phyloP scores from a whole-genome alignment of 2,797 vertebrate genomes.

The Gallinago stenura region DNA sequence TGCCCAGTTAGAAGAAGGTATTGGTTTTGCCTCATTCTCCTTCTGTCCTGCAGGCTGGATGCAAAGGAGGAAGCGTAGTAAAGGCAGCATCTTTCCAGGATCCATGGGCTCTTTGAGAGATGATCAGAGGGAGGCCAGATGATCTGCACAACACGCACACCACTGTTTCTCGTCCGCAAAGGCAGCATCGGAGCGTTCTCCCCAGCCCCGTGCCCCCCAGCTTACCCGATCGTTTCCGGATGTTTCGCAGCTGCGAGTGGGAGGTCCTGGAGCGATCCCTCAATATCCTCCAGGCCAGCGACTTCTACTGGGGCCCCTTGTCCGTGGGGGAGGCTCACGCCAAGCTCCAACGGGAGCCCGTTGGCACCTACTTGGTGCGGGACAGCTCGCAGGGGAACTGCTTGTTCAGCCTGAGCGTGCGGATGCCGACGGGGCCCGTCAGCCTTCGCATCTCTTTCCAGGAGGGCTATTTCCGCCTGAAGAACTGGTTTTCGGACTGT shows the following conservation, averaged over 20 bases:
- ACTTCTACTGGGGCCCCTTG: conserved; percentile 80
- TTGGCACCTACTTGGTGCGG: conserved; percentile 77
- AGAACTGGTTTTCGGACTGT: conserved; percentile 65
- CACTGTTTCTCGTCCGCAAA: background rate
- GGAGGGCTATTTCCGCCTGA: conserved; percentile 72
- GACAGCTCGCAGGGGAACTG: conserved; percentile 77
- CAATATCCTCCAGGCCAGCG: conserved; percentile 70
- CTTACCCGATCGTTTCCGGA: conserved; percentile 67
- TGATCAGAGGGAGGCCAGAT: conserved; percentile 73
- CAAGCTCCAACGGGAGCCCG: conserved; percentile 61
- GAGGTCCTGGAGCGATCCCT: conserved; percentile 74
- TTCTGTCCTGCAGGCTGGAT: conserved; percentile 46
- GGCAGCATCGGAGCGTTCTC: conserved; percentile 15
- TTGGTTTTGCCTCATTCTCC: conserved; percentile 19
- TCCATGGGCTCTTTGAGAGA: conserved; percentile 74
- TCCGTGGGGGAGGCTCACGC: conserved; percentile 73
- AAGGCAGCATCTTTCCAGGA: conserved; percentile 51
- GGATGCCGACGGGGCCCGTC: conserved; percentile 33
- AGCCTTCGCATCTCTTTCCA: conserved; percentile 75
- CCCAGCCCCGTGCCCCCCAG: background rate
- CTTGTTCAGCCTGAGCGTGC: conserved; percentile 71
- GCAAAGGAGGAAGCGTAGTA: conserved; percentile 23
- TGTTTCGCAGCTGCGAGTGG: conserved; percentile 73
- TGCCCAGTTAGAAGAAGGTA: background rate
- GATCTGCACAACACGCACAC: conserved; percentile 26